Evolutionary conservation across 2,797 vertebrate genomes (phyloP).

Genomic region (Pangasius krempfi): DNA sequence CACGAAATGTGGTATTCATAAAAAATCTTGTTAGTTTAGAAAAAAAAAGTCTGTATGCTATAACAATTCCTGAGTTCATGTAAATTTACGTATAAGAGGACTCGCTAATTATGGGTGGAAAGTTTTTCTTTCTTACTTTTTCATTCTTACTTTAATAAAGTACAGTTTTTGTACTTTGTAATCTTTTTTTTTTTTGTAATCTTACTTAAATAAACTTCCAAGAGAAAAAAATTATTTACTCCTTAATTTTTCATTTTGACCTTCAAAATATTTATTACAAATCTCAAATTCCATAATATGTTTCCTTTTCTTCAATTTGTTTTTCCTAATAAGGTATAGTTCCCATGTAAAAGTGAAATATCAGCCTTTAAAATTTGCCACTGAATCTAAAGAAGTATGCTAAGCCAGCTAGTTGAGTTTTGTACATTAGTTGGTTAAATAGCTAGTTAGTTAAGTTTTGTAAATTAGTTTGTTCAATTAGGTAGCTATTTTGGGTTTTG

Average conservation of each 20-base stretch:
- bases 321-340: background rate
- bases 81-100: background rate
- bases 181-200: background rate
- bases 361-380: background rate
- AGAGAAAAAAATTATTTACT: background rate
- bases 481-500: background rate
- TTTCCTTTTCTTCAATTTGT: too few species aligned
- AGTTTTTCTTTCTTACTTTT: background rate
- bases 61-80: background rate
- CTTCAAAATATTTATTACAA: background rate
- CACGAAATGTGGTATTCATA: background rate
- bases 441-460: background rate
- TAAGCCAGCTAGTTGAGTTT: background rate
- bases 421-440: background rate
- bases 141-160: too few species aligned
- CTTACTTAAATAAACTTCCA: background rate
- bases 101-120: background rate
- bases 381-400: background rate
- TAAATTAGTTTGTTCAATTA: background rate
- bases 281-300: background rate
- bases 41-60: background rate
- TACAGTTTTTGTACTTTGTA: too few species aligned
- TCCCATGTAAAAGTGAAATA: background rate
- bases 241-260: background rate
- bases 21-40: background rate